phyloP scores from a whole-genome alignment of 2,113 vertebrate species.

The Chloroceryle aenea region DNA sequence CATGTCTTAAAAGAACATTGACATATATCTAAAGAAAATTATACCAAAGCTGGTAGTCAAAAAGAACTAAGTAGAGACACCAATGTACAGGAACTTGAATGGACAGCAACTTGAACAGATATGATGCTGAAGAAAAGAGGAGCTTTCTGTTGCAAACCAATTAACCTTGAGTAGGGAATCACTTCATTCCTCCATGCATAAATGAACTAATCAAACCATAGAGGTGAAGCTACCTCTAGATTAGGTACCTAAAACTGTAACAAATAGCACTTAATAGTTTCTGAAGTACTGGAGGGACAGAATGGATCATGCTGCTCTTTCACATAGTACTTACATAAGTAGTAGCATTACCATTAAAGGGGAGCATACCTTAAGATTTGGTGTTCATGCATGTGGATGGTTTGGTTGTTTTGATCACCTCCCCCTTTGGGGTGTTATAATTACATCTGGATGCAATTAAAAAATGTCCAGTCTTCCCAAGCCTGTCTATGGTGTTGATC shows the following conservation, averaged over 20 bases:
- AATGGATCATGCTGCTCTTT: rapidly evolving
- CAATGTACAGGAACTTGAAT: not conserved
- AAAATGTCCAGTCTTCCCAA: not conserved
- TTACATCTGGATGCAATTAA: not conserved
- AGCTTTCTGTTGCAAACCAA: not conserved
- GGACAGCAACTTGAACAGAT: not conserved
- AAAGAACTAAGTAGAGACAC: not conserved
- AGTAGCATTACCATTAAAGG: not conserved
- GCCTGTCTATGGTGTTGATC: not conserved
- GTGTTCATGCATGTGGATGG: not conserved
- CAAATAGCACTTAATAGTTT: not conserved
- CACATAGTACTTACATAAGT: not conserved
- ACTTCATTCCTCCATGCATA: not conserved
- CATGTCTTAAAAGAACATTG: not conserved
- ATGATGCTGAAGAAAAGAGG: not conserved
- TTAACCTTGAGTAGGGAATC: not conserved
- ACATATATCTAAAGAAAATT: not conserved
- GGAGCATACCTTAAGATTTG: not conserved
- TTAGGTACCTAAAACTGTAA: not conserved
- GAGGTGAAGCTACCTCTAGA: not conserved
- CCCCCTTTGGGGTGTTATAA: not conserved
- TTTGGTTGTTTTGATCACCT: not conserved
- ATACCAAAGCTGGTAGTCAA: not conserved
- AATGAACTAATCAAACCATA: not conserved
- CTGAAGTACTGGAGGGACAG: not conserved